phyloP scores from a whole-genome alignment of 1,140 invertebrate genomes.

The Drosophila punjabiensis region DNA sequence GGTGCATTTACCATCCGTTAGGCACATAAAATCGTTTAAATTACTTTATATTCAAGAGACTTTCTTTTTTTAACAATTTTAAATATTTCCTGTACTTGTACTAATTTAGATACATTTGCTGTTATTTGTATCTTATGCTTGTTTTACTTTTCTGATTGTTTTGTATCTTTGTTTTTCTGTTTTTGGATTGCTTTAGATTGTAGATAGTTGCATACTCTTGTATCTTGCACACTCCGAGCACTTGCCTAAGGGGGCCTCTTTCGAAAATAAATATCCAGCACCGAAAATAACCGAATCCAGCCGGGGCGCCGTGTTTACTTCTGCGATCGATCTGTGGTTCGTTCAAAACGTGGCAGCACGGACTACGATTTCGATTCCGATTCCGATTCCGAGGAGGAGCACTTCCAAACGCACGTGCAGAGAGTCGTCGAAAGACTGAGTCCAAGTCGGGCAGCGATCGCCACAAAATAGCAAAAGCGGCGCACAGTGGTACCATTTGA shows the following conservation, averaged over 20 bases:
- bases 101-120: not conserved
- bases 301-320: constrained; percentile 33
- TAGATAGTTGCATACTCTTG: constrained; percentile 13
- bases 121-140: not conserved
- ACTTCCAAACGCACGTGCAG: constrained; percentile 64
- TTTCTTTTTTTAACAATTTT: not conserved
- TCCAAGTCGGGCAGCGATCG: constrained; percentile 54
- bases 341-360: constrained; percentile 42
- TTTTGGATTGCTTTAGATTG: not conserved
- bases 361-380: constrained; percentile 9
- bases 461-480: constrained; percentile 60
- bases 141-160: not conserved
- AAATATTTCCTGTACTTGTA: not conserved
- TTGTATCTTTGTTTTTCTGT: constrained; percentile 18
- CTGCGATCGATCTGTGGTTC: too few species aligned
- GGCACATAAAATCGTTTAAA: not conserved
- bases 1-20: not conserved
- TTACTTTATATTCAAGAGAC: not conserved
- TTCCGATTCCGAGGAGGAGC: constrained; percentile 19
- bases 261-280: constrained; percentile 57
- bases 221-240: constrained; percentile 30
- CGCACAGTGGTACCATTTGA: not conserved
- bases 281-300: constrained; percentile 47
- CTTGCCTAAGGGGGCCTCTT: constrained; percentile 35
- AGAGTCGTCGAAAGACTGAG: constrained; percentile 75